These are phyloP conservation scores for Patella depressa DNA, from an alignment of 2,888 invertebrate genomes.

Conservation along the genomic window DNA sequence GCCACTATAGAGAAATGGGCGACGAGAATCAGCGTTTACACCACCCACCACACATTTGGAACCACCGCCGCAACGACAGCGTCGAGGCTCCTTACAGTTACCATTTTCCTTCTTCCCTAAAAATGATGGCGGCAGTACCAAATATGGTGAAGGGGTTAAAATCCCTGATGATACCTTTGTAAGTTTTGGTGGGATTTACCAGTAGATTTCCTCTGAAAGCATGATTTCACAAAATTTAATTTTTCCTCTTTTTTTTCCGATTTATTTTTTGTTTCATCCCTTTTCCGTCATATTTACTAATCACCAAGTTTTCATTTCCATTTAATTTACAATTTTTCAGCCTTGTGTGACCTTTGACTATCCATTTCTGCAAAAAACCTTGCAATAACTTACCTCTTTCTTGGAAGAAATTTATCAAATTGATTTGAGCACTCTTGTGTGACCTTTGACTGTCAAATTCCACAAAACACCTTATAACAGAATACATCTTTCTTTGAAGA, in stretches of 20 bases:
- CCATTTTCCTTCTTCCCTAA: constrained; percentile 48
- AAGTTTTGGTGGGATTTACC: constrained; percentile 31
- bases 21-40: constrained; percentile 56
- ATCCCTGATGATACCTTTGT: constrained; percentile 40
- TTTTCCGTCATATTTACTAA: not conserved
- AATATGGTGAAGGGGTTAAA: constrained; percentile 31
- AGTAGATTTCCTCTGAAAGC: not conserved
- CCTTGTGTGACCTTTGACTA: not conserved
- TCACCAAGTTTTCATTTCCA: not conserved
- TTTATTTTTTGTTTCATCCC: not conserved
- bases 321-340: not conserved
- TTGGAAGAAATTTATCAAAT: no score
- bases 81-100: constrained; percentile 58
- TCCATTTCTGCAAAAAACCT: not conserved
- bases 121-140: constrained; percentile 26
- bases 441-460: no score
- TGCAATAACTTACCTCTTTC: no score
- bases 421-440: no score
- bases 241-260: constrained; percentile 12
- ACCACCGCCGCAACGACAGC: constrained; percentile 53
- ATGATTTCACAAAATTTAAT: not conserved
- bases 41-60: constrained; percentile 51
- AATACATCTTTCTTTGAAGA: no score
- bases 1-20: constrained; percentile 32
- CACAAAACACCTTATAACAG: no score